Evolutionary conservation across 2,888 invertebrate genomes (phyloP), one percentile per base, ranked within the genome.

Genomic region (Oligia fasciuncula): DNA sequence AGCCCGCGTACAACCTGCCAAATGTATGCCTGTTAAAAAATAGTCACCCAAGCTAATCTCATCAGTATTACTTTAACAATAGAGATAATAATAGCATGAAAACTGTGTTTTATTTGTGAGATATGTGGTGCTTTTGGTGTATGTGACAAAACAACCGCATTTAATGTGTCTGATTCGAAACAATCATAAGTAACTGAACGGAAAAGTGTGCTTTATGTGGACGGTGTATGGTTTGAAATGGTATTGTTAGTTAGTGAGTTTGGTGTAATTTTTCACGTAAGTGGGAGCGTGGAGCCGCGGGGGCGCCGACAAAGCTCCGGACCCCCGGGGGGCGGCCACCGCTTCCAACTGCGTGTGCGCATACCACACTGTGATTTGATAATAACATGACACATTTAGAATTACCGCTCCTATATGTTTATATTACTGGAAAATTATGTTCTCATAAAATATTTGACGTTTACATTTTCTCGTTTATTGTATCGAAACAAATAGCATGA

Each of bases 221-320:
- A 75, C 54, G 72, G 71, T 62, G 60, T 80, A 87, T 43, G 86
- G 79, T 83, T 83, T 81, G 43, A 76, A 85, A 81, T 89, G n/a
- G 73, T 11, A 29, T 46, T 76, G 29, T 62, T 66, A 40, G 74
- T 78, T 46, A 60, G 46, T 46, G 73, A 80, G 73, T 85, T 89
- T 91, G 91, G 88, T 90, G 93, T 91, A 93, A 95, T 95, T 95
- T 95, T 95, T 96, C 95, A 95, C 92, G 90, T 95, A 93, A 93
- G 93, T 93, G 90, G 91, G 88, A 92, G 92, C 90, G 84, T 88
- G 73, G 82, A 92, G 76, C 95, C 87, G 91, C 95, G 92, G 96
- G 95, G 95, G 93, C 92, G 91, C 96, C 96, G 96, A 95, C 96
- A 96, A 96, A 96, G 96, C 87, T 46, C 67, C 57, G 73, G 29